Base-by-base conservation (phyloP, 2,888 invertebrate genomes). In the Pseudococcus longispinus region DNA sequence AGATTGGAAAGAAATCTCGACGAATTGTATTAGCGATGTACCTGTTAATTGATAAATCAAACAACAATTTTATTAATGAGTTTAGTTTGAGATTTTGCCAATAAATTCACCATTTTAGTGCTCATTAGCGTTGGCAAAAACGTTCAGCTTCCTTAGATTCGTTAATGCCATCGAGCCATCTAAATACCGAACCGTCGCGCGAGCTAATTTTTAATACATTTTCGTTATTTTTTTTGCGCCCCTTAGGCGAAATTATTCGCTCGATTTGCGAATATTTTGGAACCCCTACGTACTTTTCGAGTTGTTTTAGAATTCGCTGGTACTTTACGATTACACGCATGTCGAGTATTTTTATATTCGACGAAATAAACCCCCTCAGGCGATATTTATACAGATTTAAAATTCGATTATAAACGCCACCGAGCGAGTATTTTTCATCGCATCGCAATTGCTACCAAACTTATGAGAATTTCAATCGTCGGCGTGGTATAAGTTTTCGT, bases 51-150 rank as follows among this genome's bases (percentile, higher is more conserved):
- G 74, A 37, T 26, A 74, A 32, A 74, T 32, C 15, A 37, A 74
- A 74, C 37, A 37, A 32, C n/a, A 37, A n/a, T 74, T n/a, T 74
- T 74, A 74, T 74, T 37, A 74, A 74, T 74, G 74, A 74, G 74
- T 74, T 74, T 37, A 32, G n/a, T n/a, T 74, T 74, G 74, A 74
- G n/a, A 23, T 37, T 74, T 74, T 74, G 74, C 74, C 74, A 74
- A 74, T 74, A 74, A 29, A 70, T 51, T 51, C n/a, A n/a, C 37
- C 74, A 74, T 74, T 74, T 65, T 37, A 74, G 32, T 32, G 74
- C 29, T 74, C n/a, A 74, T 74, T 74, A 32, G 9, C 74, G 74
- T 74, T 74, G 32, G 74, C 32, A 32, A 13, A 74, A 74, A 74
- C n/a, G 15, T 18, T 74, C 23, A 15, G 70, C 29, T 74, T 74